Evolutionary conservation across 2,888 invertebrate genomes (phyloP).

Genomic region (Tigriopus californicus): DNA sequence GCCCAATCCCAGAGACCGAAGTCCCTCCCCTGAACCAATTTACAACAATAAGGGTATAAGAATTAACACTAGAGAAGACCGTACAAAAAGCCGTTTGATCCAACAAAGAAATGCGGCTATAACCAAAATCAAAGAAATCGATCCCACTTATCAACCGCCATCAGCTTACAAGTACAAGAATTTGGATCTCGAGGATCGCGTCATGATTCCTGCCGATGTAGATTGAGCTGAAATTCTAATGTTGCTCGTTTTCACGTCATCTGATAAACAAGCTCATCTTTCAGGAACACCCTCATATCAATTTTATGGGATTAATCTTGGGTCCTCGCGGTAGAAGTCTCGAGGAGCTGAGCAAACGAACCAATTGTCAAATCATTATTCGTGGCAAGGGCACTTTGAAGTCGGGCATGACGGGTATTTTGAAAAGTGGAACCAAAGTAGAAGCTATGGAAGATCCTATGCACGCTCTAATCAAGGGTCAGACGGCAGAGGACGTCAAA

Average conservation of each 20-base stretch:
- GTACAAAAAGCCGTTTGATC: neutral
- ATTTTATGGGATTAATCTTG: conserved; percentile 3
- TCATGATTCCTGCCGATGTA: conserved; percentile 1
- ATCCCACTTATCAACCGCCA: conserved; percentile 11
- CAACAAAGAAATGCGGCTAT: conserved; percentile 6
- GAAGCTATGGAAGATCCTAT: conserved; percentile 3
- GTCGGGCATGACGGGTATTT: conserved; percentile 6
- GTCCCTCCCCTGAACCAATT: conserved; percentile 8
- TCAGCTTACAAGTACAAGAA: conserved; percentile 3
- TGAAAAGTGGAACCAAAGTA: conserved; percentile 1
- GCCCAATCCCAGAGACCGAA: conserved; percentile 3
- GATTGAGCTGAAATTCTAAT: neutral
- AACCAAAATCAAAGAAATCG: conserved; percentile 3
- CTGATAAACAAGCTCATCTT: neutral
- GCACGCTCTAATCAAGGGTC: conserved; percentile 7
- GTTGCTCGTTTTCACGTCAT: neutral
- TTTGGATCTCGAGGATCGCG: neutral
- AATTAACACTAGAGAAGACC: conserved; percentile 1
- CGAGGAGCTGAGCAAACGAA: neutral
- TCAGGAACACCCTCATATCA: conserved; percentile 5
- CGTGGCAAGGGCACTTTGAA: conserved; percentile 1
- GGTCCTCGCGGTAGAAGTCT: conserved; percentile 2
- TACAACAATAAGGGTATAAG: conserved; percentile 2
- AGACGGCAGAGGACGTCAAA: conserved; percentile 5
- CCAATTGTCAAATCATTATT: conserved; percentile 7